A percentile compares a stretch with the other conserved stretches of the same genome.
Evolutionary conservation across 2,113 vertebrate species (phyloP).

Genomic region (Lepus europaeus): DNA sequence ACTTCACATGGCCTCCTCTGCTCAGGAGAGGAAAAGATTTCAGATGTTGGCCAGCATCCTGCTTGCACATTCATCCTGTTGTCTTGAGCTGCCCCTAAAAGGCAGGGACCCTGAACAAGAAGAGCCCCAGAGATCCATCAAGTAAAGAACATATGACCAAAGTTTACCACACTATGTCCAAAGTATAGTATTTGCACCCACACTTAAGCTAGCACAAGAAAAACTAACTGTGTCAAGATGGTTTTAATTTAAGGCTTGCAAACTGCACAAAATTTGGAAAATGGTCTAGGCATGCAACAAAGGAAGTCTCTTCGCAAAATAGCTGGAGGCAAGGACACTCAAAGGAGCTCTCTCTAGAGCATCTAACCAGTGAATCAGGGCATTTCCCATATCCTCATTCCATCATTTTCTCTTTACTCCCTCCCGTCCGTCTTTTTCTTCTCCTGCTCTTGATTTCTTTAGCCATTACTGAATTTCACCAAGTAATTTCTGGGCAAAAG

Average conservation of each 20-base stretch:
- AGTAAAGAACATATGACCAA: not conserved
- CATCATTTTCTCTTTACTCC: not conserved
- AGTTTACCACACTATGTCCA: not conserved
- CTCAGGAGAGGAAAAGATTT: not conserved
- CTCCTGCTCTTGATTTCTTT: not conserved
- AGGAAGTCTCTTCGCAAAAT: not conserved
- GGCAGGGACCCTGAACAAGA: not conserved
- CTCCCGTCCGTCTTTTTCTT: not conserved
- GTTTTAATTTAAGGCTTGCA: not conserved
- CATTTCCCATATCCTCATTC: not conserved
- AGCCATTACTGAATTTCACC: not conserved
- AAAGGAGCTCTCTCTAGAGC: not conserved
- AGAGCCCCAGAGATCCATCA: not conserved
- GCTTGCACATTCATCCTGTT: not conserved
- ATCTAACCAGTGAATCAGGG: not conserved
- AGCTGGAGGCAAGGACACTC: not conserved
- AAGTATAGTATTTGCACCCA: not conserved
- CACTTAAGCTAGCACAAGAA: not conserved
- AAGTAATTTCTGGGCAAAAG: constrained; percentile 3
- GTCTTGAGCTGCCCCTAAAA: not conserved
- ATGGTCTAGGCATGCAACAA: not conserved
- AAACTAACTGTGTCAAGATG: not conserved
- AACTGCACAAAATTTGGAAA: not conserved
- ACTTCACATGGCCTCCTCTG: not conserved
- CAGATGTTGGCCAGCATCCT: not conserved